Conservation (phyloP, 2,797 vertebrate species). For the Chanos chanos region DNA sequence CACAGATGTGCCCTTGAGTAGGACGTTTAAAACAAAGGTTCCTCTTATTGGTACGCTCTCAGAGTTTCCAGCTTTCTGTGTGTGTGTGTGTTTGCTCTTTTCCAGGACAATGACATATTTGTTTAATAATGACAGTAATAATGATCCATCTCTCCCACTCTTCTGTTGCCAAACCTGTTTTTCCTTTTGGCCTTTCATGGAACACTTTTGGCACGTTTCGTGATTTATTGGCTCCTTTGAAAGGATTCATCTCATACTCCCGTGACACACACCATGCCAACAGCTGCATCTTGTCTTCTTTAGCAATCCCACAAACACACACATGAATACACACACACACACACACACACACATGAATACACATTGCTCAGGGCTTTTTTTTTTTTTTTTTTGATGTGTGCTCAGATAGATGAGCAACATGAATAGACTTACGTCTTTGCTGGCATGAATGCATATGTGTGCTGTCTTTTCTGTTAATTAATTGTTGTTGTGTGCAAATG, state of each 20-base stretch:
- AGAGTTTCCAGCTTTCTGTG: too few relatives aligned
- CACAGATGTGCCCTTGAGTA: too few relatives aligned
- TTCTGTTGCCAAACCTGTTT: conserved; percentile 10
- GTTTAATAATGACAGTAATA: too few relatives aligned
- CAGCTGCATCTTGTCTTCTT: conserved; percentile 33
- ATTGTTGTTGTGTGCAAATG: too few relatives aligned
- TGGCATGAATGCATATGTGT: not conserved
- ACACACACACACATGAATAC: conserved; percentile 4
- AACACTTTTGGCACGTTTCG: conserved; percentile 32
- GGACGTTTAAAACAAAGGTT: too few relatives aligned
- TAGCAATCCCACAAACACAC: conserved; percentile 8
- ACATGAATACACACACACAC: conserved; percentile 11
- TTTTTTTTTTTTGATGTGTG: not conserved
- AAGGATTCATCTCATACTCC: conserved; percentile 15
- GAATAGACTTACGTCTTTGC: not conserved
- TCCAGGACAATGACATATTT: too few relatives aligned
- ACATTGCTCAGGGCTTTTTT: not conserved
- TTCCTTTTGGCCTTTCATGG: conserved; percentile 18
- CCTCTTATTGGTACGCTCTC: too few relatives aligned
- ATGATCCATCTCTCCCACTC: conserved; percentile 20
- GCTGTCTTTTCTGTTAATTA: too few relatives aligned
- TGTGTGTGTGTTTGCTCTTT: conserved; percentile 27
- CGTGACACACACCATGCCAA: conserved; percentile 7
- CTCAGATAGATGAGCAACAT: not conserved
- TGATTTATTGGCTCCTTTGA: conserved; percentile 32